Base-by-base conservation (phyloP, 2,888 invertebrate genomes). In the Volucella zonaria region DNA sequence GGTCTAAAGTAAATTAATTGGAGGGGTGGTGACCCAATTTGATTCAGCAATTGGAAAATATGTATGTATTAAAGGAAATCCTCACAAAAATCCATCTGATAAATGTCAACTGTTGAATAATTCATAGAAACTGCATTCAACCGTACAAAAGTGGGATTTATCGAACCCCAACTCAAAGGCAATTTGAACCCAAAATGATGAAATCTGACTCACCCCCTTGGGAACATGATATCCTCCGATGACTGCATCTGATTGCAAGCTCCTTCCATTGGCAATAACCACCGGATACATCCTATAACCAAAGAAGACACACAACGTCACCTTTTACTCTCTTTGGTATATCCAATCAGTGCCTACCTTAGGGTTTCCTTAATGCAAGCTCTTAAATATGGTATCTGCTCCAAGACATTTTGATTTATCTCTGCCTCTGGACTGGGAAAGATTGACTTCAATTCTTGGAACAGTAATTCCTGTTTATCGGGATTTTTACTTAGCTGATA, bases 301-400 rank as follows among this genome's bases (percentile, higher is more conserved):
- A 89, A 88, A 78, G 31, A 31, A 31, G 31, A 31, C 86, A 61
- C 23, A 64, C 47, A 64, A 45, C 12, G 8, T 23, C 18, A 52
- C 42, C 14, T 9, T 18, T 42, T 77, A 10, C 31, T 0, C 11
- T 15, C 62, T 12, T 14, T 40, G n/a, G 12, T 38, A n/a, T 14
- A 8, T 43, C 42, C 10, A 14, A 45, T 3, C 40, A 18, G 61
- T 8, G 67, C 90, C 89, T 89, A 95, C 95, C 96, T 93, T 88
- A 96, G 91, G 1, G 96, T 94, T 92, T 96, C 96, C 90, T 96
- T 96, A 86, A 96, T 94, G 89, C 96, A 96, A 23, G 96, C 96
- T 88, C 94, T 94, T 75, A 96, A 92, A 91, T 95, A 96, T 40
- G 94, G 94, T 89, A 96, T 92, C 87, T 93, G 93, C 87, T 95